Percentiles rank a stretch among this genome's conserved stretches.
Conservation (phyloP, 2,113 vertebrate species). For the Vulpes lagopus region DNA sequence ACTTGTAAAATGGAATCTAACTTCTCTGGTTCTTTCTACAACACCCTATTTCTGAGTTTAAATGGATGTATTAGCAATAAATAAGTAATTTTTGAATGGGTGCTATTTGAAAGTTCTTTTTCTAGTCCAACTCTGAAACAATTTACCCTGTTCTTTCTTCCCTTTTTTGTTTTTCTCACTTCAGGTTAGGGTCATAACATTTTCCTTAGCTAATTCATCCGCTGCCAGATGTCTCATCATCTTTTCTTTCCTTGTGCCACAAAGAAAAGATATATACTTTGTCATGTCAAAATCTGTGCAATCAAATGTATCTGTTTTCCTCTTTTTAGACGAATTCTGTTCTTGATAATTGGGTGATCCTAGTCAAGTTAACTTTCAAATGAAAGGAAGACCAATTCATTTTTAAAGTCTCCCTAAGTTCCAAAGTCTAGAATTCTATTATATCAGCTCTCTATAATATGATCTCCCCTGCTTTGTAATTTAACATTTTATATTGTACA, state of each 20-base stretch:
- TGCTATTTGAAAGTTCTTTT: neutral
- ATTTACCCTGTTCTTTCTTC: neutral
- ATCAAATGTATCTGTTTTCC: neutral
- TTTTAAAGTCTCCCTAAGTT: constrained; percentile 35
- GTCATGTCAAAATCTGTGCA: neutral
- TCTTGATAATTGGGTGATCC: neutral
- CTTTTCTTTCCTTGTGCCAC: neutral
- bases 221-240: neutral
- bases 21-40: neutral
- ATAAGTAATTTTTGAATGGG: neutral
- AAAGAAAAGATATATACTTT: neutral
- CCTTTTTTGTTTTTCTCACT: neutral
- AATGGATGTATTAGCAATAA: neutral
- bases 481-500: neutral
- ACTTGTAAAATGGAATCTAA: neutral
- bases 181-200: neutral
- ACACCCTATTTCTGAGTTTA: neutral
- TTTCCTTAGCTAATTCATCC: neutral
- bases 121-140: neutral
- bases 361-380: neutral
- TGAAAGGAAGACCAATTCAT: neutral
- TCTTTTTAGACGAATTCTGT: neutral
- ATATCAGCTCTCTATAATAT: neutral
- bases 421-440: neutral
- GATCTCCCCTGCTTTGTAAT: neutral